Conservation (phyloP, 2,797 vertebrate species). For the Clarias platycephalus region DNA sequence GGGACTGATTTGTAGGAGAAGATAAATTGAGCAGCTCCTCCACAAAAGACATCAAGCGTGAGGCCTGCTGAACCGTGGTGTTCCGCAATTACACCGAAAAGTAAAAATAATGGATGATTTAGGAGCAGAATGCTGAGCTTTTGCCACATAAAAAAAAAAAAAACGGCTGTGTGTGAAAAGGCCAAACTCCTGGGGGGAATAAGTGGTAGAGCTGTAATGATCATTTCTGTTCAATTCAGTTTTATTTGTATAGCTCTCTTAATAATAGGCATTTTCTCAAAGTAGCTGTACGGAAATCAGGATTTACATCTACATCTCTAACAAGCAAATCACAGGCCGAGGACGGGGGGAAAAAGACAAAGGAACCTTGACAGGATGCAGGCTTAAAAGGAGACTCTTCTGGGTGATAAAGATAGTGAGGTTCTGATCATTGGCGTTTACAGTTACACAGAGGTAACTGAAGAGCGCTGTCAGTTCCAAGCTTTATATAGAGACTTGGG, state of each 20-base stretch:
- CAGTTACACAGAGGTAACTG: not conserved
- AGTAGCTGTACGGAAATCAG: not conserved
- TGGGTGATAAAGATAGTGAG: not conserved
- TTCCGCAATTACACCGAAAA: constrained; percentile 54
- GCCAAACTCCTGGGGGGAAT: constrained; percentile 42
- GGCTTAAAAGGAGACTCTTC: not conserved
- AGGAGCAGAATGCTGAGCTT: constrained; percentile 33
- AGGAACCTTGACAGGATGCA: not conserved
- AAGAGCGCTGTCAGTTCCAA: constrained; percentile 29
- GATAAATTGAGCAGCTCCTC: constrained; percentile 50
- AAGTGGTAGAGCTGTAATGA: constrained; percentile 60
- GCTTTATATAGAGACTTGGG: constrained; percentile 63
- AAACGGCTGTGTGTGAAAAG: constrained; percentile 25
- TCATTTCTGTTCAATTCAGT: constrained; percentile 46
- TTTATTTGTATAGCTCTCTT: constrained; percentile 6
- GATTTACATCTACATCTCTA: constrained; percentile 9
- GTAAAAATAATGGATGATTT: constrained; percentile 50
- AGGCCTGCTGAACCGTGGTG: constrained; percentile 50
- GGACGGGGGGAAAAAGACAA: not conserved
- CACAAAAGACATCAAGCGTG: constrained; percentile 43
- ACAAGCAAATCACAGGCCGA: constrained; percentile 8
- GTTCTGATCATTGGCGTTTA: constrained; percentile 1
- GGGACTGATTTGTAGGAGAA: constrained; percentile 42
- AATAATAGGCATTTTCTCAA: not conserved
- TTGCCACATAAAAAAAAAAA: constrained; percentile 41